phyloP scores from a whole-genome alignment of 2,113 vertebrate genomes.

The Pungitius pungitius region DNA sequence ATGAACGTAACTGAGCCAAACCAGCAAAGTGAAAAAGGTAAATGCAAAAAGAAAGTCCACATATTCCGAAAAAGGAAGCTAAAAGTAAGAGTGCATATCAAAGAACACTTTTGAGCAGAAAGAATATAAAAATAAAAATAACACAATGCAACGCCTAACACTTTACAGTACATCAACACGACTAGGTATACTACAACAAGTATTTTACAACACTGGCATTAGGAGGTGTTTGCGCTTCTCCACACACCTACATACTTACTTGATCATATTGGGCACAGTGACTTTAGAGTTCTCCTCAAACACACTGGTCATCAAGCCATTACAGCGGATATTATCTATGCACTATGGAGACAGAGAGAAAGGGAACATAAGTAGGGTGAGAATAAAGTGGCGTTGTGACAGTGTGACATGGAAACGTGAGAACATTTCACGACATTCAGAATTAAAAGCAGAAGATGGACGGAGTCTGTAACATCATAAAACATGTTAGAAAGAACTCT shows the following conservation, averaged over 20 bases:
- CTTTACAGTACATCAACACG: slow-evolving; percentile 18
- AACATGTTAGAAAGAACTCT: background rate
- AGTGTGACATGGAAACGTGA: background rate
- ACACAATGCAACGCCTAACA: slow-evolving; percentile 28
- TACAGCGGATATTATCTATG: slow-evolving; percentile 98
- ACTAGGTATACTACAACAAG: slow-evolving; percentile 17
- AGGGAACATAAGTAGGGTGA: background rate
- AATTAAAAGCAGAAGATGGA: background rate
- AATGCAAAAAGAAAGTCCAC: slow-evolving; percentile 21
- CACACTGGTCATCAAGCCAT: slow-evolving; percentile 98
- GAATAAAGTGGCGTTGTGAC: background rate
- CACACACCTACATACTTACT: slow-evolving; percentile 84
- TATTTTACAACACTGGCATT: slow-evolving; percentile 36
- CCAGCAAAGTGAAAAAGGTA: slow-evolving; percentile 36
- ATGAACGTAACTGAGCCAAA: slow-evolving; percentile 44
- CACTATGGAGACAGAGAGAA: slow-evolving; percentile 80
- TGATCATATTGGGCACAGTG: slow-evolving; percentile 98
- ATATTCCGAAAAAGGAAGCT: slow-evolving; percentile 35
- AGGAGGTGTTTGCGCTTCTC: slow-evolving; percentile 51
- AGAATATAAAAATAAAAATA: slow-evolving; percentile 44
- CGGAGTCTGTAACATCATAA: background rate
- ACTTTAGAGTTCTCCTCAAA: slow-evolving; percentile 99
- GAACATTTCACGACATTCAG: background rate
- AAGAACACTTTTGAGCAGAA: slow-evolving; percentile 24
- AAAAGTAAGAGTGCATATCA: slow-evolving; percentile 38